A percentile compares a stretch with the other conserved stretches of the same genome.
phyloP scores from a whole-genome alignment of 2,113 vertebrate genomes.

The Sebastes schlegelii region DNA sequence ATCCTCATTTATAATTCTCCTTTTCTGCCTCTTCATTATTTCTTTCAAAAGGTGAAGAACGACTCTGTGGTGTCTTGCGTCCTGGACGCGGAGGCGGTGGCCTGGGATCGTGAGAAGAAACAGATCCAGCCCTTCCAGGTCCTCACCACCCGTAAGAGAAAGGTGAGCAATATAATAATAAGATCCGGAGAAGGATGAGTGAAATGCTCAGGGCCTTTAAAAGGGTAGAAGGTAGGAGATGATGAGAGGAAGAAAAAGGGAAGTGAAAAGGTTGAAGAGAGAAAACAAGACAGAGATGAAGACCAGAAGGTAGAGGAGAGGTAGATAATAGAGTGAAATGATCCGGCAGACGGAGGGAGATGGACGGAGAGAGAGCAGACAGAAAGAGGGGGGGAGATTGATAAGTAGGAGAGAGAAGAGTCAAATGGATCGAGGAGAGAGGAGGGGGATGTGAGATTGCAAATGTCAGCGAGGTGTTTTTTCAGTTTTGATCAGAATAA shows the following conservation, averaged over 20 bases:
- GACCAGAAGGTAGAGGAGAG: slow-evolving; percentile 49
- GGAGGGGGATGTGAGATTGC: slow-evolving; percentile 37
- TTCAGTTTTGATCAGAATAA: slow-evolving; percentile 68
- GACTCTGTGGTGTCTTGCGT: slow-evolving; percentile 87
- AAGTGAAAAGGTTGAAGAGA: slow-evolving; percentile 54
- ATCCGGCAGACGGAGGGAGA: slow-evolving; percentile 60
- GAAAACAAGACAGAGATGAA: slow-evolving; percentile 63
- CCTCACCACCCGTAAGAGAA: slow-evolving; percentile 91
- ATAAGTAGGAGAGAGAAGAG: slow-evolving; percentile 52
- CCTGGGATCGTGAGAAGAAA: slow-evolving; percentile 91
- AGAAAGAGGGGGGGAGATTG: slow-evolving; percentile 46
- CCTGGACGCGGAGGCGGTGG: slow-evolving; percentile 90
- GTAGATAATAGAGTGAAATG: slow-evolving; percentile 71
- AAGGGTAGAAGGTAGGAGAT: slow-evolving; percentile 22
- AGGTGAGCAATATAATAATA: slow-evolving; percentile 78
- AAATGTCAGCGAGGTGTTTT: slow-evolving; percentile 65
- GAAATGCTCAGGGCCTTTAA: slow-evolving; percentile 13
- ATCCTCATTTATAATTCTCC: not conserved
- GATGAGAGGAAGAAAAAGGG: slow-evolving; percentile 7
- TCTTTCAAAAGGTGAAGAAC: slow-evolving; percentile 84
- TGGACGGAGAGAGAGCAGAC: slow-evolving; percentile 51
- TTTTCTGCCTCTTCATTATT: not conserved
- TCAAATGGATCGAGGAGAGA: slow-evolving; percentile 50
- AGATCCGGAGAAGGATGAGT: not conserved
- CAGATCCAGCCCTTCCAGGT: slow-evolving; percentile 95